A percentile compares a stretch with the other conserved stretches of the same genome.
These are phyloP conservation scores for Macrotrachela quadricornifera DNA, from an alignment of 1,140 invertebrate species.

Conservation along the genomic window DNA sequence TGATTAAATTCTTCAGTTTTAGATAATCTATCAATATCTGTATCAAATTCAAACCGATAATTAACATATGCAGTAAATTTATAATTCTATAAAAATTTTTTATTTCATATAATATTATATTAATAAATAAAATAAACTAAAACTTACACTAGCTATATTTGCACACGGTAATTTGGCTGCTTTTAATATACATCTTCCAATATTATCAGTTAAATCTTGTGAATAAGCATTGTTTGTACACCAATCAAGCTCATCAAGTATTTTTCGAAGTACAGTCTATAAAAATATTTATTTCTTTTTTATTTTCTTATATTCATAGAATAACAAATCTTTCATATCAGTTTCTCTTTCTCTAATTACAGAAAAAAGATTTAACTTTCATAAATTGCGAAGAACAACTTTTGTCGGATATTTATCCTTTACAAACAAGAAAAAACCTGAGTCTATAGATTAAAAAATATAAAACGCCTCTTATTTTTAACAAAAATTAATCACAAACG, in stretches of 20 bases:
- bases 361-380: no score
- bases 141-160: conserved; percentile 11
- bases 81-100: conserved; percentile 1
- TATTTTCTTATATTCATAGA: no score
- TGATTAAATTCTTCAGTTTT: conserved; percentile 7
- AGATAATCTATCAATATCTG: conserved; percentile 8
- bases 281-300: not conserved
- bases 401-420: no score
- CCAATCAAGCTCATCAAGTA: conserved; percentile 53
- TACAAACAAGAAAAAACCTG: no score
- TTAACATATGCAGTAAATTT: not conserved
- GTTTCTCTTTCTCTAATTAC: no score
- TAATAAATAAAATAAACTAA: no score
- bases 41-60: conserved; percentile 6
- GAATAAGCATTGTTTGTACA: conserved; percentile 60
- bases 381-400: no score
- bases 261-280: conserved; percentile 48
- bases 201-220: conserved; percentile 51
- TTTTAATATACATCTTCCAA: conserved; percentile 55
- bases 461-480: no score
- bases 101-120: conserved; percentile 8
- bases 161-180: conserved; percentile 8
- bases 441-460: no score
- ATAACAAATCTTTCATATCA: no score
- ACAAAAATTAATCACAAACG: no score